These are phyloP conservation scores for Misgurnus anguillicaudatus DNA, from an alignment of 2,113 vertebrate species.

Conservation along the genomic window DNA sequence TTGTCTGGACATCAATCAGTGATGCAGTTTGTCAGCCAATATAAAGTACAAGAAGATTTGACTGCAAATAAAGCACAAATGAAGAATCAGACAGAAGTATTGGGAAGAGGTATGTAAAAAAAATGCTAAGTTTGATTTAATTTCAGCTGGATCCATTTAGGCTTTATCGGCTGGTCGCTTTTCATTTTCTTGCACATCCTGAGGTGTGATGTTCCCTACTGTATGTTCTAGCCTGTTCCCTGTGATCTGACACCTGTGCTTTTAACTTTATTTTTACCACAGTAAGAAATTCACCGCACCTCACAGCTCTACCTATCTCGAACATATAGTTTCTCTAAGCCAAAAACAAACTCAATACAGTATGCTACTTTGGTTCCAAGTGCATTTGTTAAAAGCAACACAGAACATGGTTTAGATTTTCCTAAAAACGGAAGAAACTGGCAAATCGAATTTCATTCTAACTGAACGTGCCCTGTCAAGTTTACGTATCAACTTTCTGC, in stretches of 20 bases:
- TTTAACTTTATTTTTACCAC: background rate
- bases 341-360: constrained; percentile 14
- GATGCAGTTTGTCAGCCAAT: too few relatives aligned
- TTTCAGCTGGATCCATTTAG: constrained; percentile 32
- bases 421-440: constrained; percentile 14
- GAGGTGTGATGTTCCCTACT: constrained; percentile 33
- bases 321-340: constrained; percentile 31
- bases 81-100: too few relatives aligned
- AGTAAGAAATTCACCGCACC: constrained; percentile 4
- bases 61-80: too few relatives aligned
- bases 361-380: constrained; percentile 46
- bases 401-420: background rate
- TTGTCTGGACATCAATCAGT: too few relatives aligned
- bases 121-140: too few relatives aligned
- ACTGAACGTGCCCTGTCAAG: constrained; percentile 52
- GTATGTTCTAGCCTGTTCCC: constrained; percentile 17
- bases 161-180: background rate
- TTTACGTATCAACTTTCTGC: constrained; percentile 55
- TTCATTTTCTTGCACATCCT: constrained; percentile 29
- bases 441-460: constrained; percentile 62
- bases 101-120: too few relatives aligned
- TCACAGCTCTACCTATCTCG: background rate
- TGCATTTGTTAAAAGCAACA: constrained; percentile 17
- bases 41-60: too few relatives aligned
- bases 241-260: constrained; percentile 28